Evolutionary conservation across 2,888 invertebrate genomes (phyloP).

Genomic region (Cosmia trapezina): DNA sequence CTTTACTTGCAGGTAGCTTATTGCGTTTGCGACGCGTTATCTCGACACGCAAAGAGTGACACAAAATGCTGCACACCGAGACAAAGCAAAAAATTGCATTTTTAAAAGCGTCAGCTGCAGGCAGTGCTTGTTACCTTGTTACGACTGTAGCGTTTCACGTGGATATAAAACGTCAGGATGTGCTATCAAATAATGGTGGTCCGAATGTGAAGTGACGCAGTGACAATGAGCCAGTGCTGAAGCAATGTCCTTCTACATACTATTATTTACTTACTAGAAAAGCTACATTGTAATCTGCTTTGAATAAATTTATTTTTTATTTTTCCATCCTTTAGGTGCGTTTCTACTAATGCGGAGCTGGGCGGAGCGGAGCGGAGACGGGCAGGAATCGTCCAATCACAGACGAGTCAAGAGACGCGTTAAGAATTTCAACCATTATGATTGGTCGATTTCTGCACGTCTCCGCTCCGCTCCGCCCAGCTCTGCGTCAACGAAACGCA

Average conservation of each 20-base stretch:
- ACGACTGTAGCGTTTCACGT: constrained; percentile 40
- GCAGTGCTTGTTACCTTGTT: constrained; percentile 64
- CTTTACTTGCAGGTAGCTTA: not conserved
- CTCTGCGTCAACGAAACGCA: too few species aligned
- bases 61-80: constrained; percentile 46
- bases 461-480: too few species aligned
- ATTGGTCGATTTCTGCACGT: too few species aligned
- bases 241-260: not conserved
- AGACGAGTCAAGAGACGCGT: too few species aligned
- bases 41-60: constrained; percentile 35
- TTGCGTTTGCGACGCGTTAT: constrained; percentile 3
- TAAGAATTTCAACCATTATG: too few species aligned
- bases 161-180: constrained; percentile 38
- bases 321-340: not conserved
- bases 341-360: not conserved
- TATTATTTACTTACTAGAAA: not conserved
- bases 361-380: too few species aligned
- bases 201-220: not conserved
- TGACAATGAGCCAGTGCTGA: not conserved
- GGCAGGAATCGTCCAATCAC: too few species aligned
- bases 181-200: not conserved
- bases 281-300: not conserved
- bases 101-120: constrained; percentile 74
- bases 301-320: not conserved
- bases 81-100: constrained; percentile 71